Evolutionary conservation across 2,888 invertebrate species (phyloP).

Genomic region (Drosophila colorata): DNA sequence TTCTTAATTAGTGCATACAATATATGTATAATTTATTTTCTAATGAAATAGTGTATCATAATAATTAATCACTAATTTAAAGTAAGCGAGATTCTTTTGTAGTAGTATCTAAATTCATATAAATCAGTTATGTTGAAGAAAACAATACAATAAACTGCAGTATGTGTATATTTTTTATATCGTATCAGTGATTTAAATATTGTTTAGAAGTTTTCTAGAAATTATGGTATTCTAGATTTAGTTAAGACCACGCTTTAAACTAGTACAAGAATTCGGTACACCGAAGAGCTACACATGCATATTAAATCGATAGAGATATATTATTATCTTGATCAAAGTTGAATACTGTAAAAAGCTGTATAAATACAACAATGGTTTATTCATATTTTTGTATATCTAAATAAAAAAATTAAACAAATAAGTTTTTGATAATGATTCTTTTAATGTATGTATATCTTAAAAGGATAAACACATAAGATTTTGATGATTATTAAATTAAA

Average conservation of each 20-base stretch:
- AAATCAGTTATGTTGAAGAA: constrained; percentile 35
- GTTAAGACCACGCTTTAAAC: constrained; percentile 11
- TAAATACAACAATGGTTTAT: constrained; percentile 13
- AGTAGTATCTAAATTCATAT: constrained; percentile 26
- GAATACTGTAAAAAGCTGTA: constrained; percentile 40
- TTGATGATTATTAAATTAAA: constrained; percentile 11
- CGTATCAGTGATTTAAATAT: constrained; percentile 24
- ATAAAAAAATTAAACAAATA: background rate
- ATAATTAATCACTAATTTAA: constrained; percentile 40
- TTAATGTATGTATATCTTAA: background rate
- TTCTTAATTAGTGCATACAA: constrained; percentile 42
- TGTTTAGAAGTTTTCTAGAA: constrained; percentile 26
- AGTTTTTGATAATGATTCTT: background rate
- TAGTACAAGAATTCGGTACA: constrained; percentile 25
- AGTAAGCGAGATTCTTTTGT: constrained; percentile 33
- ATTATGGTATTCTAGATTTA: constrained; percentile 14
- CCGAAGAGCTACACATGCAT: constrained; percentile 13
- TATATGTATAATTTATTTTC: constrained; percentile 56
- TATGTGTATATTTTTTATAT: constrained; percentile 51
- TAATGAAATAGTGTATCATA: constrained; percentile 45
- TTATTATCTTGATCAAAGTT: constrained; percentile 14
- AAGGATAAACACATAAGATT: constrained; percentile 3
- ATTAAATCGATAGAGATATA: constrained; percentile 1
- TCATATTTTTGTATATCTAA: constrained; percentile 9
- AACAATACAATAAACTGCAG: constrained; percentile 36